Percentiles rank a stretch among this genome's conserved stretches.
Evolutionary conservation across 2,888 invertebrate species (phyloP).

Genomic region (Eudemis profundana): DNA sequence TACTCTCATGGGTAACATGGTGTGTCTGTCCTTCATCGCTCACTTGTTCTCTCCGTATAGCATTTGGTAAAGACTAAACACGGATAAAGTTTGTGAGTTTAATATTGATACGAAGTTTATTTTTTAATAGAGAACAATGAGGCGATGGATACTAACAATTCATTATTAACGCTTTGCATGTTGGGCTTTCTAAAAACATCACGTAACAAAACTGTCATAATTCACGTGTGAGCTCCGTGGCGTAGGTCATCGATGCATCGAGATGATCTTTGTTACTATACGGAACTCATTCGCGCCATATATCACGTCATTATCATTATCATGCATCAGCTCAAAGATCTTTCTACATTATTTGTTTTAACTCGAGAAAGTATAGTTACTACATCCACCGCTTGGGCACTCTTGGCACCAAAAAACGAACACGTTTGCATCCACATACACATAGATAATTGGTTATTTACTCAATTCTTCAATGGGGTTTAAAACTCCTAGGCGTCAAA

Average conservation of each 20-base stretch:
- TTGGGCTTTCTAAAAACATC: conserved; percentile 51
- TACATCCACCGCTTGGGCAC: neutral
- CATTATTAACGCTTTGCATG: conserved; percentile 80
- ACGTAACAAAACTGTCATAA: conserved; percentile 47
- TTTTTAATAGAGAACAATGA: conserved; percentile 63
- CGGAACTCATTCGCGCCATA: conserved; percentile 20
- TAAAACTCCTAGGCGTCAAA: too few relatives aligned
- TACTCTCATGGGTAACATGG: conserved; percentile 82
- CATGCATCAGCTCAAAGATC: neutral
- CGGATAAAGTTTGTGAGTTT: too few relatives aligned
- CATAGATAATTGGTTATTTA: too few relatives aligned
- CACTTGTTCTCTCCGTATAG: conserved; percentile 71
- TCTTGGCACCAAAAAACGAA: neutral
- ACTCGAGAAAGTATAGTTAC: neutral
- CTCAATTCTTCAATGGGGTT: too few relatives aligned
- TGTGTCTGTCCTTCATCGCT: conserved; percentile 76
- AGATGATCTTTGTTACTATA: neutral
- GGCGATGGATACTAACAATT: conserved; percentile 73
- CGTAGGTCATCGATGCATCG: neutral
- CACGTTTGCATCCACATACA: neutral
- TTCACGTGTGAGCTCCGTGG: conserved; percentile 43
- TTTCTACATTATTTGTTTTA: neutral
- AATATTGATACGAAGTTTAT: conserved; percentile 25
- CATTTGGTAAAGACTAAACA: too few relatives aligned
- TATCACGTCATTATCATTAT: neutral